Conservation (phyloP, 2,113 vertebrate species). For the Aepyceros melampus region DNA sequence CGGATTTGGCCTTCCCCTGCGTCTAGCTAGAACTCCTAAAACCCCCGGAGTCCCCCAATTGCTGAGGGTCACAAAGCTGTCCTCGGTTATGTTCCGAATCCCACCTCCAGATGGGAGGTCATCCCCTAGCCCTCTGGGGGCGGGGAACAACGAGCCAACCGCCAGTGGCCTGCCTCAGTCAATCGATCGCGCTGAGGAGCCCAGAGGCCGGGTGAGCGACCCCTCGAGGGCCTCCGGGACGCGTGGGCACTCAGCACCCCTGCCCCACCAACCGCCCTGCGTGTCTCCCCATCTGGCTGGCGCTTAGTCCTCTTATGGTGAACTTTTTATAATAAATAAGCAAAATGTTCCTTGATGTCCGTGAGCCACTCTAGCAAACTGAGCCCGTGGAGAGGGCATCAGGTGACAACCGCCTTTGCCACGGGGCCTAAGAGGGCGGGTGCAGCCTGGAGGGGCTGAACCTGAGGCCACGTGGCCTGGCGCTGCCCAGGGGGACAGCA, state of each 20-base stretch:
- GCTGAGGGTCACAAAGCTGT: not conserved
- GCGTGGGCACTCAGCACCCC: fast-evolving
- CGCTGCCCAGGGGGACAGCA: not conserved
- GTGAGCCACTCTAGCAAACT: not conserved
- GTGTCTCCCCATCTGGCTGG: not conserved
- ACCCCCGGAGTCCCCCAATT: fast-evolving
- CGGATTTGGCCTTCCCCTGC: fast-evolving
- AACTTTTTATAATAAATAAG: not conserved
- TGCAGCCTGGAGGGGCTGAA: not conserved
- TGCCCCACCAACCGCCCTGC: fast-evolving
- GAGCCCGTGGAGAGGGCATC: not conserved
- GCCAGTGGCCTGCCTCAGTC: not conserved
- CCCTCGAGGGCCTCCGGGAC: not conserved
- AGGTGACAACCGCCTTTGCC: fast-evolving
- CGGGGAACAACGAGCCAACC: fast-evolving
- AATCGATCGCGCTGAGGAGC: fast-evolving
- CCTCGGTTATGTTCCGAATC: too few species aligned
- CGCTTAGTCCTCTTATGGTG: not conserved
- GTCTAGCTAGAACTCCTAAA: not conserved
- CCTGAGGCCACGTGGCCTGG: not conserved
- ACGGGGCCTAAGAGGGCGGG: fast-evolving
- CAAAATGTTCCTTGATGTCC: not conserved
- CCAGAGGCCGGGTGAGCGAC: not conserved
- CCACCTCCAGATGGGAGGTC: too few species aligned
- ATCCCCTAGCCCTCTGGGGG: not conserved